Evolutionary conservation across 37 sponge, comb jelly and placozoan species (phyloP).

Genomic region (Beroe forskalii): DNA sequence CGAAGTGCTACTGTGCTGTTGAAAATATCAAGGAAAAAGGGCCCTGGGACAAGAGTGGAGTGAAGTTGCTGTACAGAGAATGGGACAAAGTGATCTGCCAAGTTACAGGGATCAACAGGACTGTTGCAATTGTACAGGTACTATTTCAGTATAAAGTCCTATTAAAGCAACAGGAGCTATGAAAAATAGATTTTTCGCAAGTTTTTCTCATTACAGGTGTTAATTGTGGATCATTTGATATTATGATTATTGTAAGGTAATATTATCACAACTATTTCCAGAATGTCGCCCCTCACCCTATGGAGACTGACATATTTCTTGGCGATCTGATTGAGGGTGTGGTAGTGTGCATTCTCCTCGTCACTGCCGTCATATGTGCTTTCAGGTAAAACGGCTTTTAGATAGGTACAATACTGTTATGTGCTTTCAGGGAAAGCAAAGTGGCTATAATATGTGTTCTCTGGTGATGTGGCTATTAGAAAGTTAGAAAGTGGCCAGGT

Average conservation of each 20-base stretch:
- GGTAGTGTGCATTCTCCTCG: not conserved
- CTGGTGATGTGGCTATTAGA: too few relatives aligned
- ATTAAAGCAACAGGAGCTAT: too few relatives aligned
- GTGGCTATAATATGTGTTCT: too few relatives aligned
- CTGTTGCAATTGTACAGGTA: not conserved
- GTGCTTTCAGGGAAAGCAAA: too few relatives aligned
- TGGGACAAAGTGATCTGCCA: not conserved
- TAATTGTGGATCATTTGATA: too few relatives aligned
- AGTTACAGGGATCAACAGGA: not conserved
- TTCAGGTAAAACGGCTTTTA: not conserved
- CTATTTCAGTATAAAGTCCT: too few relatives aligned
- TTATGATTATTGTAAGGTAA: too few relatives aligned
- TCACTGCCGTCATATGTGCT: not conserved
- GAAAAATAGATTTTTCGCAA: too few relatives aligned
- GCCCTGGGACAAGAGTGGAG: not conserved
- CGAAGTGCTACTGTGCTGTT: not conserved
- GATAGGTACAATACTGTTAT: too few relatives aligned
- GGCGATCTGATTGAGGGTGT: not conserved
- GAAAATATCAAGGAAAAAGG: not conserved
- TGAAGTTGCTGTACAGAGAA: not conserved
- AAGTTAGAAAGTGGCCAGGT: too few relatives aligned
- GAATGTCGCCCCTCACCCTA: not conserved
- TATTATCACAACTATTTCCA: too few relatives aligned
- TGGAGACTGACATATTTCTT: not conserved
- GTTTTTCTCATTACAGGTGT: too few relatives aligned